phyloP scores from a whole-genome alignment of 2,888 invertebrate genomes.

The Thereva unica region DNA sequence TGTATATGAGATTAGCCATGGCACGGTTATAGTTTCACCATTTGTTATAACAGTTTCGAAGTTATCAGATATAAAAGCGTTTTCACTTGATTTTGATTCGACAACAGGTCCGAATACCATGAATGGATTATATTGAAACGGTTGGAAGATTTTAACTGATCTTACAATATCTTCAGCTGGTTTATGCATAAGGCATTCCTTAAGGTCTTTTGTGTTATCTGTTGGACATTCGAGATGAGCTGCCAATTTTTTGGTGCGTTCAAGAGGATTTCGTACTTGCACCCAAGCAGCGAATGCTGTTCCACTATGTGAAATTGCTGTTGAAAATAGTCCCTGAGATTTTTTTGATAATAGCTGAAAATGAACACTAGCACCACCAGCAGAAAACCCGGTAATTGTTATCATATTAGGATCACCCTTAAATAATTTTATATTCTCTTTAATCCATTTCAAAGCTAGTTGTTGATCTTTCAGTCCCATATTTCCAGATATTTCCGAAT shows the following conservation, averaged over 20 bases:
- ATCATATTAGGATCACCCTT: slow-evolving; percentile 73
- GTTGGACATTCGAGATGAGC: slow-evolving; percentile 67
- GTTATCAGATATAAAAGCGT: slow-evolving; percentile 68
- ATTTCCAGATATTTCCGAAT: slow-evolving; percentile 70
- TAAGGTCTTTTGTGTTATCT: slow-evolving; percentile 60
- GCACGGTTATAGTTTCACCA: slow-evolving; percentile 67
- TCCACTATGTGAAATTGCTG: slow-evolving; percentile 67
- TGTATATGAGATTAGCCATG: slow-evolving; percentile 71
- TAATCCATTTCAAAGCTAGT: slow-evolving; percentile 71
- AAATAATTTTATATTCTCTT: slow-evolving; percentile 69
- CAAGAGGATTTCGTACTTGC: slow-evolving; percentile 59
- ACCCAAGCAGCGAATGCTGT: slow-evolving; percentile 67
- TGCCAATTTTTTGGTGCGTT: slow-evolving; percentile 67
- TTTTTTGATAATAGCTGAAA: slow-evolving; percentile 71
- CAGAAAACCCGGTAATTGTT: slow-evolving; percentile 71
- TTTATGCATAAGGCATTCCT: slow-evolving; percentile 67
- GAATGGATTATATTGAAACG: slow-evolving; percentile 69
- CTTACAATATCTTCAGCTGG: slow-evolving; percentile 66
- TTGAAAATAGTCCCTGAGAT: slow-evolving; percentile 54
- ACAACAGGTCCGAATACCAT: slow-evolving; percentile 74
- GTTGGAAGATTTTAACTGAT: slow-evolving; percentile 52
- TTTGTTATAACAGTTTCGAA: slow-evolving; percentile 66
- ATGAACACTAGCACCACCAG: slow-evolving; percentile 76
- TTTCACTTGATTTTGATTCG: slow-evolving; percentile 60
- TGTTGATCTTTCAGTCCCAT: slow-evolving; percentile 75